phyloP scores from a whole-genome alignment of 2,888 invertebrate genomes.

The Nasonia oneida region DNA sequence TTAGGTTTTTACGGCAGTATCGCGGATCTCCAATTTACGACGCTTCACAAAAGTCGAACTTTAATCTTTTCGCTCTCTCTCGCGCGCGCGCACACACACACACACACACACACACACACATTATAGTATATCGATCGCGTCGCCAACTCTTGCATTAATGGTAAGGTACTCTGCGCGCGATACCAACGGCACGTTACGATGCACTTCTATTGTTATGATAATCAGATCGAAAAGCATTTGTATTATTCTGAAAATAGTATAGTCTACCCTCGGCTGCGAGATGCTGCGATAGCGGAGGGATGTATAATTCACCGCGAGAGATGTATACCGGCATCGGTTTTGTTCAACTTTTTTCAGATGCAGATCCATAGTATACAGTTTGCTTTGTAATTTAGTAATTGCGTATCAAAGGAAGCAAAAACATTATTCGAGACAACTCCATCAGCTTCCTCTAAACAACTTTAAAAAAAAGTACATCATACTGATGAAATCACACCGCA shows the following conservation, averaged over 20 bases:
- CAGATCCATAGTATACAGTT: no score
- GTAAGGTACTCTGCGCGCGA: not conserved
- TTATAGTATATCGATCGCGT: not conserved
- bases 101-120: no score
- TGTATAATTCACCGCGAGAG: not conserved
- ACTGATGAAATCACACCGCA: not conserved
- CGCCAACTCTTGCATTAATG: not conserved
- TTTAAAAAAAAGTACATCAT: not conserved
- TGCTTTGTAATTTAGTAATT: no score
- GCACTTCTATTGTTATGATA: conserved; percentile 15
- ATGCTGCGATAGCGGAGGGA: not conserved
- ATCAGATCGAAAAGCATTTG: conserved; percentile 3
- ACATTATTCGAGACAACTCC: no score
- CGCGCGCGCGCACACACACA: no score
- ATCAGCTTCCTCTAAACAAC: no score
- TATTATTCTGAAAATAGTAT: conserved; percentile 5
- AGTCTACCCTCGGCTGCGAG: not conserved
- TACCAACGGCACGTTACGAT: not conserved
- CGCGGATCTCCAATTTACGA: not conserved
- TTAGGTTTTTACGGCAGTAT: not conserved
- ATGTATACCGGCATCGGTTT: not conserved
- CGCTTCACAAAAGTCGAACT: not conserved
- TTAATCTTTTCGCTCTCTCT: not conserved
- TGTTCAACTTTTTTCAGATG: not conserved
- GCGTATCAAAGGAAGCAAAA: no score